Percentiles rank a stretch among this genome's conserved stretches.
Evolutionary conservation across 2,797 vertebrate species (phyloP).

Genomic region (Cercopithecus petaurista): DNA sequence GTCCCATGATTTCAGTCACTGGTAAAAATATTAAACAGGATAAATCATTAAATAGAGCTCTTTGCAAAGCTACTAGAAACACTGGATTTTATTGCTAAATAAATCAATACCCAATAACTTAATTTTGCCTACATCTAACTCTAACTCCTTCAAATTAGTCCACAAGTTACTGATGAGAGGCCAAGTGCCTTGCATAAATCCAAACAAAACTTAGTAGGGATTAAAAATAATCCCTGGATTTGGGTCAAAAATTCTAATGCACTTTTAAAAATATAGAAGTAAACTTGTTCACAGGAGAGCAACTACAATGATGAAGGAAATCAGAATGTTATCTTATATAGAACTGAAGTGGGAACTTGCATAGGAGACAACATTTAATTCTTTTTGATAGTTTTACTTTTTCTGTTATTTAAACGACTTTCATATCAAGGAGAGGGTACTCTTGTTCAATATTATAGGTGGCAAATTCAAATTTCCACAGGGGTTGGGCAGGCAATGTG

Average conservation of each 20-base stretch:
- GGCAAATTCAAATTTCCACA: not conserved
- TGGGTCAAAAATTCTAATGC: conserved; percentile 54
- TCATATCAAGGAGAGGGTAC: not conserved
- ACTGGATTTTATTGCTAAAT: conserved; percentile 33
- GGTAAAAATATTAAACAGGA: conserved; percentile 55
- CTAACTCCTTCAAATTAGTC: conserved; percentile 45
- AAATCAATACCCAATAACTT: conserved; percentile 51
- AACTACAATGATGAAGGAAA: not conserved
- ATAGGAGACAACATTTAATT: conserved; percentile 16
- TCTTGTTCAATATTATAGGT: not conserved
- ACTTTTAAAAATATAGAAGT: conserved; percentile 19
- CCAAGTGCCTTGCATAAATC: conserved; percentile 49
- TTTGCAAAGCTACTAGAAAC: conserved; percentile 33
- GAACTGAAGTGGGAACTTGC: not conserved
- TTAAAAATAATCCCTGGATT: conserved; percentile 72
- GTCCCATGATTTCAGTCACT: conserved; percentile 1
- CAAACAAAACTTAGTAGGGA: conserved; percentile 63
- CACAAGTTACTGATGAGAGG: conserved; percentile 40
- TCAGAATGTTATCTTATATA: not conserved
- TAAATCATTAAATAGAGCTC: not conserved
- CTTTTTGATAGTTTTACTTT: not conserved
- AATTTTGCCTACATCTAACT: conserved; percentile 36
- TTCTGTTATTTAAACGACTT: not conserved
- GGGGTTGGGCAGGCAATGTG: too few relatives aligned
- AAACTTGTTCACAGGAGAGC: conserved; percentile 32